Evolutionary conservation across 2,888 invertebrate species (phyloP).

Genomic region (Tiliacea citrago): DNA sequence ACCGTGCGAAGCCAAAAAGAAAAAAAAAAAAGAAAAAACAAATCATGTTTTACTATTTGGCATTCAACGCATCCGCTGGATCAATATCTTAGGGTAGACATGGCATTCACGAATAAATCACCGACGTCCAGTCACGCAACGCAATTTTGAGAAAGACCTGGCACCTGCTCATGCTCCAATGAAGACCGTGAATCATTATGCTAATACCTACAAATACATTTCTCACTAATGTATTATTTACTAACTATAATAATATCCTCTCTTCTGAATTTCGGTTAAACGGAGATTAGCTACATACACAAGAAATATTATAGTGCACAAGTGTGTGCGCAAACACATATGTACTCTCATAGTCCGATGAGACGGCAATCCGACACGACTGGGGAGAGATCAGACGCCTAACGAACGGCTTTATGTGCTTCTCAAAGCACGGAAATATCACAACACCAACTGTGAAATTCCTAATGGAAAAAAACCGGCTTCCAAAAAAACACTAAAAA

Average conservation of each 20-base stretch:
- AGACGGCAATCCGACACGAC: no score
- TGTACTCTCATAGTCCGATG: no score
- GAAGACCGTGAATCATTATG: constrained; percentile 31
- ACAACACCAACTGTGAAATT: no score
- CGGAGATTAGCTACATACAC: not conserved
- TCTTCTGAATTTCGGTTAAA: not conserved
- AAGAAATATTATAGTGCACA: not conserved
- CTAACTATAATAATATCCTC: not conserved
- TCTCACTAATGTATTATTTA: not conserved
- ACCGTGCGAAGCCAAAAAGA: no score
- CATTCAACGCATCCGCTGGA: constrained; percentile 15
- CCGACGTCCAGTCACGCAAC: not conserved
- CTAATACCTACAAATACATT: not conserved
- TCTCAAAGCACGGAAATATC: no score
- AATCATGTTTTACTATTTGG: constrained; percentile 34
- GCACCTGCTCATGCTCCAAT: constrained; percentile 18
- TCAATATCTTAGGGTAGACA: constrained; percentile 32
- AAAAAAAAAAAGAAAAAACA: no score
- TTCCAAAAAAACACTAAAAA: no score
- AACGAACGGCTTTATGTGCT: no score
- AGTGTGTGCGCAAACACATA: no score
- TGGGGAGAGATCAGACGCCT: no score
- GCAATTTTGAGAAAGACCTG: constrained; percentile 27
- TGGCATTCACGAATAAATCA: constrained; percentile 33
- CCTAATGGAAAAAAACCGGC: no score